Evolutionary conservation across 2,888 invertebrate species (phyloP).

Genomic region (Apamea crenata): DNA sequence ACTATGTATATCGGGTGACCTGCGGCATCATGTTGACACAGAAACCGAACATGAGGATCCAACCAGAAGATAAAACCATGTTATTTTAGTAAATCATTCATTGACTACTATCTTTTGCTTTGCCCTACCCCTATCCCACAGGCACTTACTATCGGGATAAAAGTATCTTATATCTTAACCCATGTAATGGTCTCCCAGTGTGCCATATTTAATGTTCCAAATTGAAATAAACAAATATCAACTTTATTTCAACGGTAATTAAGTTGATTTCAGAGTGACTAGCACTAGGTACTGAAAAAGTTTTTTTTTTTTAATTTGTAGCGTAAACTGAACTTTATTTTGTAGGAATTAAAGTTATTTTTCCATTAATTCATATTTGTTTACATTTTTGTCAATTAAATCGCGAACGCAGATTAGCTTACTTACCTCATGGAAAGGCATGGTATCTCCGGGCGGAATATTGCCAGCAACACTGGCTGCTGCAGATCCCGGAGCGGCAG

Average conservation of each 20-base stretch:
- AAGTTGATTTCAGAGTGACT: too few relatives aligned
- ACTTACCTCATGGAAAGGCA: constrained; percentile 83
- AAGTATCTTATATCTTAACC: neutral
- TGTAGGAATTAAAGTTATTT: too few relatives aligned
- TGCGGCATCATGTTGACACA: neutral
- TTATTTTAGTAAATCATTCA: neutral
- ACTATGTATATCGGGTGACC: neutral
- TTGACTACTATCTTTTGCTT: neutral
- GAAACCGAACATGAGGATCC: neutral
- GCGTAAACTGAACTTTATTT: too few relatives aligned
- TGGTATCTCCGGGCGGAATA: constrained; percentile 81
- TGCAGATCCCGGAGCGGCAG: constrained; percentile 70
- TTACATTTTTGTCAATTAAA: too few relatives aligned
- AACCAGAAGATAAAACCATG: neutral
- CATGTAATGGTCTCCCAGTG: neutral
- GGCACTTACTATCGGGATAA: neutral
- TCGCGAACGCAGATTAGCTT: too few relatives aligned
- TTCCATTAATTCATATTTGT: too few relatives aligned
- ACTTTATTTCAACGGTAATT: too few relatives aligned
- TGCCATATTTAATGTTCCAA: neutral
- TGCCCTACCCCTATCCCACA: neutral
- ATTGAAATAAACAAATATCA: too few relatives aligned
- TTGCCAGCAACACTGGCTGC: constrained; percentile 74
- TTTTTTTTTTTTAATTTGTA: too few relatives aligned
- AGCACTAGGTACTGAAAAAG: too few relatives aligned